phyloP scores from a whole-genome alignment of 35 echinoderm and acorn worm species.

The Strongylocentrotus purpuratus region DNA sequence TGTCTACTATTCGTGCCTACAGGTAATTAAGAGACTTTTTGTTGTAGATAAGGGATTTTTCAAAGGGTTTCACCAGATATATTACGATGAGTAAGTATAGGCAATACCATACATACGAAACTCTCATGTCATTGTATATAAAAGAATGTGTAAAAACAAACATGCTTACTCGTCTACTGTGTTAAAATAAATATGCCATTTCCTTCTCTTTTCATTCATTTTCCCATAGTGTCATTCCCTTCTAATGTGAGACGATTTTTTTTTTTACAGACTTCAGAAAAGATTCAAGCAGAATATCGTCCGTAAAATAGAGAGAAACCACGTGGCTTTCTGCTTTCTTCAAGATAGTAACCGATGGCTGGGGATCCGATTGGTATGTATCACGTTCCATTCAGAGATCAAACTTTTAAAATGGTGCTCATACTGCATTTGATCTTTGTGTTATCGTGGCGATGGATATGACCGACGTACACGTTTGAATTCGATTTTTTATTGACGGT shows the following conservation, averaged over 20 bases:
- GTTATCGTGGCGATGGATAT: too few relatives aligned
- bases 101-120: too few relatives aligned
- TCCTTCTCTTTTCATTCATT: background rate
- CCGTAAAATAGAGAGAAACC: slow-evolving; percentile 63
- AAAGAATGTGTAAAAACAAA: too few relatives aligned
- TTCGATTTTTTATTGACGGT: too few relatives aligned
- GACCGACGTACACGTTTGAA: too few relatives aligned
- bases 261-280: slow-evolving; percentile 7
- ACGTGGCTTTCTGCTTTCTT: slow-evolving; percentile 69
- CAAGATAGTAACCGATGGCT: slow-evolving; percentile 82
- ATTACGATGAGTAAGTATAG: too few relatives aligned
- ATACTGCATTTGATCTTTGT: too few relatives aligned
- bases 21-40: slow-evolving; percentile 45
- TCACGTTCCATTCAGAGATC: background rate
- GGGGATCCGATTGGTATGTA: slow-evolving; percentile 73
- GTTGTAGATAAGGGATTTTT: too few relatives aligned
- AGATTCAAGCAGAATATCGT: slow-evolving; percentile 62
- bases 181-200: background rate
- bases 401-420: too few relatives aligned
- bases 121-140: background rate
- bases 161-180: background rate
- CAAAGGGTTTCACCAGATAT: too few relatives aligned
- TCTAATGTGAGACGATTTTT: too few relatives aligned
- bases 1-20: slow-evolving; percentile 76
- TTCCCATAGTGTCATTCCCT: background rate